These are phyloP conservation scores for Clangula hyemalis DNA, from an alignment of 2,797 vertebrate species.

Conservation along the genomic window DNA sequence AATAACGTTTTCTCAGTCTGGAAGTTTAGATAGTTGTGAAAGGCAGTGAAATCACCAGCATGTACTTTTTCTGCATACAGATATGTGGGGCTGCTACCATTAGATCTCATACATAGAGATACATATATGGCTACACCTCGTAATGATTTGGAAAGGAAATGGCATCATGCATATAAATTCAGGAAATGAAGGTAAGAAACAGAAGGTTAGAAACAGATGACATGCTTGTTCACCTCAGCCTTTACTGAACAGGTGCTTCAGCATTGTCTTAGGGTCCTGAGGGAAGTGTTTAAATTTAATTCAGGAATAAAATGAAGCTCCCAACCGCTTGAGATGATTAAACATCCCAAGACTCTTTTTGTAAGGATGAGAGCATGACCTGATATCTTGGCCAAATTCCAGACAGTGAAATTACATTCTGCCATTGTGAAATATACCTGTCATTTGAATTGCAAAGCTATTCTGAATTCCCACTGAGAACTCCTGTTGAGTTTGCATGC, in stretches of 20 bases:
- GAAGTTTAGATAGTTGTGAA: not conserved
- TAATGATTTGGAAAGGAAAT: not conserved
- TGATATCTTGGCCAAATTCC: slow-evolving; percentile 24
- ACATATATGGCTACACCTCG: not conserved
- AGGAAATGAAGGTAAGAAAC: not conserved
- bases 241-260: not conserved
- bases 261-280: not conserved
- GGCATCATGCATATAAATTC: not conserved
- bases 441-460: slow-evolving; percentile 8
- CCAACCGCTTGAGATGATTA: slow-evolving; percentile 33
- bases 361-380: slow-evolving; percentile 7
- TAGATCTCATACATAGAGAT: not conserved
- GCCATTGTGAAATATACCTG: slow-evolving; percentile 15
- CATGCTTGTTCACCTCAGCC: not conserved
- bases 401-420: slow-evolving; percentile 27
- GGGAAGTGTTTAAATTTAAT: slow-evolving; percentile 37
- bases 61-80: not conserved
- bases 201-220: not conserved
- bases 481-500: not conserved
- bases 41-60: not conserved
- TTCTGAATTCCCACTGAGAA: not conserved
- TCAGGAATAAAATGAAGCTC: slow-evolving; percentile 21
- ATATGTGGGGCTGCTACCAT: not conserved
- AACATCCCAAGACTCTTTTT: slow-evolving; percentile 9
- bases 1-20: not conserved